Evolutionary conservation across 2,113 vertebrate genomes (phyloP).

Genomic region (Phodopus roborovskii): DNA sequence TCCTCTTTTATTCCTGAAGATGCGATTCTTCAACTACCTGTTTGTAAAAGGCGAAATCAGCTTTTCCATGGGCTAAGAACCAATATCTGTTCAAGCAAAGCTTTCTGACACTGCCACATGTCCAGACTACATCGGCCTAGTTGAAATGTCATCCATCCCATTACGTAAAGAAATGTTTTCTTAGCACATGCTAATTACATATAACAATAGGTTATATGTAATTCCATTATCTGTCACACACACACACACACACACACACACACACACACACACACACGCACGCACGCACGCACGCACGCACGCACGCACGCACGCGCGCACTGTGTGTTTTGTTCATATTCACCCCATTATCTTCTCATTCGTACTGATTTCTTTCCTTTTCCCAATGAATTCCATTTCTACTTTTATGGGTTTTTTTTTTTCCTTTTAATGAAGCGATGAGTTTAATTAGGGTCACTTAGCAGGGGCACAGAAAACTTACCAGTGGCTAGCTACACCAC

Average conservation of each 20-base stretch:
- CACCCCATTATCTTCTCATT: not conserved
- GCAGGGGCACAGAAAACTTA: not conserved
- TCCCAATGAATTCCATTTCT: not conserved
- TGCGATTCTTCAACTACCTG: not conserved
- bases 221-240: no score
- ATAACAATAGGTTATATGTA: not conserved
- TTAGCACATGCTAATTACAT: not conserved
- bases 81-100: not conserved
- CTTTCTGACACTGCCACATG: not conserved
- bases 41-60: not conserved
- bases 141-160: not conserved
- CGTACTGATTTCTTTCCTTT: not conserved
- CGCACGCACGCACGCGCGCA: no score
- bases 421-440: not conserved
- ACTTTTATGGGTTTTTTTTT: not conserved
- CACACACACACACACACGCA: not conserved
- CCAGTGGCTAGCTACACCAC: not conserved
- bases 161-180: not conserved
- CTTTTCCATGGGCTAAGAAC: conserved; percentile 15
- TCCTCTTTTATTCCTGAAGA: not conserved
- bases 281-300: no score
- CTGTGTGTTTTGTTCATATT: not conserved
- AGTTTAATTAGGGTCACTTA: not conserved
- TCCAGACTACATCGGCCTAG: not conserved
- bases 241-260: not conserved